Evolutionary conservation across 2,888 invertebrate genomes (phyloP), one percentile per base, ranked within the genome.

Genomic region (Merodon equestris): DNA sequence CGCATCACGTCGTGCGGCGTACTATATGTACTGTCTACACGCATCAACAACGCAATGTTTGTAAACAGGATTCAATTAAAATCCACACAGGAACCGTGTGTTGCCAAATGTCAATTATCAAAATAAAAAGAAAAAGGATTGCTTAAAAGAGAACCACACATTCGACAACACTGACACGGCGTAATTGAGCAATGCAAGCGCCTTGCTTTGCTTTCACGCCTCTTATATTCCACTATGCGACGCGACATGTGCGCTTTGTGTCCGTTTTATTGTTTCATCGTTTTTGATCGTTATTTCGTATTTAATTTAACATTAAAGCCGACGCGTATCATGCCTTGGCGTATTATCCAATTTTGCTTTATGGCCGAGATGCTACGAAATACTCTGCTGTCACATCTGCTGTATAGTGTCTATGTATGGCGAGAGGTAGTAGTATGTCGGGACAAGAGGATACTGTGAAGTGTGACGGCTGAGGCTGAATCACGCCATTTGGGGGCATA

Each of bases 1-100:
- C n/a, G n/a, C n/a, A n/a, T n/a, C n/a, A 51, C 7, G 27, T 27
- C 27, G 27, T 7, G 27, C 27, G 27, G 3, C 7, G 27, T 27
- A 7, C 3, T 2, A 4, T 27, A 2, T 27, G 27, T 27, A 27
- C 2, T 27, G 27, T 27, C 27, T 27, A 27, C 51, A 34, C 38
- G 12, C 15, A 45, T 38, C 14, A 13, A 9, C 12, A 12, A 40
- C n/a, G 40, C 34, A 19, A 36, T 42, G 48, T 15, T 14, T 51
- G 57, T 73, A 67, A 73, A 73, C 67, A 68, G 48, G 57, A 67
- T 77, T 77, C 73, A 77, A 77, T 77, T 77, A 68, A 73, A 73
- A 63, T 77, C 34, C 53, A 73, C 67, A 45, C 67, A 48, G 17
- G 18, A 73, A 63, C 61, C 67, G 61, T 73, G 67, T 77, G 77